Evolutionary conservation across 2,113 vertebrate species (phyloP), one percentile per base, ranked within the genome.

Genomic region (Callipepla californica): DNA sequence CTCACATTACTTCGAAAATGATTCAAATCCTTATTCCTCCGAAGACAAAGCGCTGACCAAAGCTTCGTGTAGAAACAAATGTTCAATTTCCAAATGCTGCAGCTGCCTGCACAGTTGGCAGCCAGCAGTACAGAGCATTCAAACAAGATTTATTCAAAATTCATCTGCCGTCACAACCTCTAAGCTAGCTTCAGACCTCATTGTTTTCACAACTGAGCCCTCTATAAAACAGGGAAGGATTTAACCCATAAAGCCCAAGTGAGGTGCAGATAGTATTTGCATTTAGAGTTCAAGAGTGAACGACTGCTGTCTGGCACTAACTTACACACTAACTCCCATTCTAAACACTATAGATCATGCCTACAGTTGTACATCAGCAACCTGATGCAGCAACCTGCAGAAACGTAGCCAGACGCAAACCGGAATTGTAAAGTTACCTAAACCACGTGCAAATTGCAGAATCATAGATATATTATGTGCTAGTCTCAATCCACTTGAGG

Each of bases 321-420:
- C 21, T 36, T 40, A 53, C 53, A 84, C n/a, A 14, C 30, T 8
- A 38, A 40, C 11, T 62, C 8, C 18, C 13, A 73, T 21, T 7
- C 22, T 44, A 47, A 87, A 82, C 11, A 6, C 14, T 28, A 62
- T 5, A 2, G 1, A 50, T 0, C 0, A n/a, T 12, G 20, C 22
- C 15, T 72, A 6, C 1, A 1, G 21, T 50, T 59, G 21, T 38
- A n/a, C 17, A 48, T 5, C 10, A 76, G 20, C 51, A 65, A 16
- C 25, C 40, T 19, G 7, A 17, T 38, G 77, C 32, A 42, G 58
- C 40, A 40, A 40, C 40, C 40, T 40, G 47, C 17, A 75, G 44
- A 85, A 87, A 83, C 2, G 1, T n/a, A 87, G 63, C 18, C 9
- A 83, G 66, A 50, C 6, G 4, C 18, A 80, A 90, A 82, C 58